Evolutionary conservation across 1,140 invertebrate genomes (phyloP), one percentile per base, ranked within the genome.

Genomic region (Pseudomyrmex flavicornis): DNA sequence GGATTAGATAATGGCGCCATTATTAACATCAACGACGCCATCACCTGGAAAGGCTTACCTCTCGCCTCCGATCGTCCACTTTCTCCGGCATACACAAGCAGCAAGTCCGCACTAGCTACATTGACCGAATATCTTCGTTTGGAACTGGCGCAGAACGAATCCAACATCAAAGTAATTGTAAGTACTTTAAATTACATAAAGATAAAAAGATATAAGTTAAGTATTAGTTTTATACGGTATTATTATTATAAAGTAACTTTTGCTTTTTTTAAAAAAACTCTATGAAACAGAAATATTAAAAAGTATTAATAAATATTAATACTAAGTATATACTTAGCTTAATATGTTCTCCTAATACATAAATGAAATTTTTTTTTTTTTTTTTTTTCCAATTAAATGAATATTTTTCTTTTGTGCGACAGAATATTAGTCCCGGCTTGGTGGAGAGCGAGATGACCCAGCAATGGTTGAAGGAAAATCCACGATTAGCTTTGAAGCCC

Each of bases 21-120:
- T 44, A 93, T 97, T 22, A 95, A 97, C 61, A 95, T 97, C 2
- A 97, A 96, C 90, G 97, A 91, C 8, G 20, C 65, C 3, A 74
- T 59, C 9, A 77, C 61, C 10, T 1, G 82, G 58, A 88, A 79
- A 26, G 35, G 46, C 20, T 1, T 68, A 10, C 69, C 63, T 8
- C 59, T 66, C 0, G 68, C 26, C 4, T 50, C 26, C 5, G 68
- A 89, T 2, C 83, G 73, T 8, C 88, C 86, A 2, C 44, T 89
- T 15, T 89, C 83, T 0, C 95, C 93, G 83, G 91, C 94, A 84
- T 96, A 96, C 91, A 92, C 94, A 66, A 94, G 95, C 59, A 95
- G 96, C 22, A 96, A 96, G 85, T 93, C 92, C 89, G 95, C 95
- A 69, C 93, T 96, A 15, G 95, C 92, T 17, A 95, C 94, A 17